These are phyloP conservation scores for Lerista edwardsae DNA, from an alignment of 2,797 vertebrate species.

Conservation along the genomic window DNA sequence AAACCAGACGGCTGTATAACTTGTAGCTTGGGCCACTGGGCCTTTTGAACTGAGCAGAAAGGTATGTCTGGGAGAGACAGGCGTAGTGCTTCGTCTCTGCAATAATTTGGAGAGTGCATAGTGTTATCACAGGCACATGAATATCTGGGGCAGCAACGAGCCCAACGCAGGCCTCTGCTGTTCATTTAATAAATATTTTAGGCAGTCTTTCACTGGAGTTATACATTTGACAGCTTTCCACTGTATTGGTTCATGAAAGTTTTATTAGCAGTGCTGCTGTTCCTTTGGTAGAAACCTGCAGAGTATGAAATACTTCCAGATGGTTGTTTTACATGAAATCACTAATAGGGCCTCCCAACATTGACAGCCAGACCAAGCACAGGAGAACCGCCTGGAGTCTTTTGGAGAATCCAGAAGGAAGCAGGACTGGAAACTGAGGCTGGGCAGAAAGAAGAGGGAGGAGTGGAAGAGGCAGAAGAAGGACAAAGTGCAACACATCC, in stretches of 20 bases:
- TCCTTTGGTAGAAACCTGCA: slow-evolving; percentile 58
- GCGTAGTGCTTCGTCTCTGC: slow-evolving; percentile 33
- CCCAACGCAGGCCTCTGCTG: slow-evolving; percentile 48
- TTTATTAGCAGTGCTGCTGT: slow-evolving; percentile 67
- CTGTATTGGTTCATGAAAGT: slow-evolving; percentile 64
- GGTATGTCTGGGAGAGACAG: neutral
- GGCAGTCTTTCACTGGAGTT: slow-evolving; percentile 49
- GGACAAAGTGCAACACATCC: slow-evolving; percentile 28
- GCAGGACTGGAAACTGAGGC: neutral
- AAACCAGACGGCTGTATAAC: neutral
- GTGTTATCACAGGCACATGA: neutral
- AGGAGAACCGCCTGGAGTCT: slow-evolving; percentile 30
- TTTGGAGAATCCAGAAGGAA: slow-evolving; percentile 4
- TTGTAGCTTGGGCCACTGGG: neutral
- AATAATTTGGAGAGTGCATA: slow-evolving; percentile 40
- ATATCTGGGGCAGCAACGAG: slow-evolving; percentile 30
- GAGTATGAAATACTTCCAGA: slow-evolving; percentile 62
- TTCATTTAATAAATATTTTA: slow-evolving; percentile 71
- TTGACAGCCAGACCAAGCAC: slow-evolving; percentile 54
- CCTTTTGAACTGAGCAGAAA: slow-evolving; percentile 28
- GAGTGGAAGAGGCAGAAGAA: neutral
- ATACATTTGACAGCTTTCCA: slow-evolving; percentile 60
- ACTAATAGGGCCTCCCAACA: slow-evolving; percentile 41
- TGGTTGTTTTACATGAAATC: slow-evolving; percentile 60
- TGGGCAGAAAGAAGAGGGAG: neutral